phyloP scores from a whole-genome alignment of 1,140 invertebrate species.

The Micrasema longulum region DNA sequence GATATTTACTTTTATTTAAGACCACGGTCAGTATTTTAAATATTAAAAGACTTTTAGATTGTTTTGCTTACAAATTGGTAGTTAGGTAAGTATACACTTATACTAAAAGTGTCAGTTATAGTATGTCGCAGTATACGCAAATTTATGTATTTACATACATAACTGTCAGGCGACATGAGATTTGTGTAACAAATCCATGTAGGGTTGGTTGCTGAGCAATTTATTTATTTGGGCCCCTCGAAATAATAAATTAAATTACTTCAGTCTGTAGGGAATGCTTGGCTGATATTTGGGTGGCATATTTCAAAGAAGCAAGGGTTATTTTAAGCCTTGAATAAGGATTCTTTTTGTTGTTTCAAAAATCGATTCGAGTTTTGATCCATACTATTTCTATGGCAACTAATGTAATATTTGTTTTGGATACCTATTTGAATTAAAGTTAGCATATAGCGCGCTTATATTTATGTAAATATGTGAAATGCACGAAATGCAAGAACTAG shows the following conservation, averaged over 20 bases:
- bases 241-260: constrained; percentile 50
- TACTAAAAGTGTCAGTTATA: constrained; percentile 14
- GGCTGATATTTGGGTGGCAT: constrained; percentile 47
- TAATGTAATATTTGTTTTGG: too few relatives aligned
- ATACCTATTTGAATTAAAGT: too few relatives aligned
- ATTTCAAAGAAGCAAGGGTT: constrained; percentile 40
- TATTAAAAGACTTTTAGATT: too few relatives aligned
- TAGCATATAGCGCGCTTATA: too few relatives aligned
- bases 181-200: constrained; percentile 39
- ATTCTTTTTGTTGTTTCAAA: constrained; percentile 16
- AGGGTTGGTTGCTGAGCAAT: constrained; percentile 42
- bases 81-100: neutral
- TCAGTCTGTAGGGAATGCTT: constrained; percentile 46
- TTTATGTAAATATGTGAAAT: too few relatives aligned
- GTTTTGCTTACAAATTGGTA: constrained; percentile 2
- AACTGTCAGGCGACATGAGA: constrained; percentile 15
- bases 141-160: constrained; percentile 38
- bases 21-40: too few relatives aligned
- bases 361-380: constrained; percentile 34
- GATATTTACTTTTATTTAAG: too few relatives aligned
- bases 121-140: constrained; percentile 15
- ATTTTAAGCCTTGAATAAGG: constrained; percentile 43
- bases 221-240: constrained; percentile 51
- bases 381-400: too few relatives aligned
- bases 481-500: too few relatives aligned